Evolutionary conservation across 2,797 vertebrate genomes (phyloP).

Genomic region (Jordanella pulchra): DNA sequence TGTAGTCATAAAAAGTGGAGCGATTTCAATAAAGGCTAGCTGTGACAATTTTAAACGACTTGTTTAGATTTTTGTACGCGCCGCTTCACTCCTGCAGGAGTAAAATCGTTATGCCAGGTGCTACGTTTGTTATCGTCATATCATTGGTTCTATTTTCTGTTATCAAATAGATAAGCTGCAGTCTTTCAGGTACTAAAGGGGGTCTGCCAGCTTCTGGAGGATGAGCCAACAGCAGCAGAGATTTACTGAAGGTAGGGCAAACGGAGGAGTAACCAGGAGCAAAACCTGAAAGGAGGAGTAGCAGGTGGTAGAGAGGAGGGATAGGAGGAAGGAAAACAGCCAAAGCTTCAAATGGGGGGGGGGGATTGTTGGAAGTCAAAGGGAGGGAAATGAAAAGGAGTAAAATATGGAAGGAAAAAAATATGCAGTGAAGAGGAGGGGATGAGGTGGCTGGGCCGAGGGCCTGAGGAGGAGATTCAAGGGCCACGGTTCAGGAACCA

Average conservation of each 20-base stretch:
- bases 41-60: constrained; percentile 71
- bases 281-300: constrained; percentile 48
- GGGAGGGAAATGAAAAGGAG: constrained; percentile 23
- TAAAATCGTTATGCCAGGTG: constrained; percentile 21
- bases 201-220: constrained; percentile 90
- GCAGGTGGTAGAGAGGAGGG: constrained; percentile 64
- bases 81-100: constrained; percentile 21
- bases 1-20: constrained; percentile 71
- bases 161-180: constrained; percentile 88
- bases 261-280: constrained; percentile 52
- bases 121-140: constrained; percentile 22
- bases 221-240: constrained; percentile 82
- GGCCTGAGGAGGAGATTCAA: constrained; percentile 80
- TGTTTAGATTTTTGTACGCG: constrained; percentile 11
- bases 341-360: constrained; percentile 54
- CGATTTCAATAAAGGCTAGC: constrained; percentile 80
- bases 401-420: constrained; percentile 1
- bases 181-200: constrained; percentile 88
- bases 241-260: constrained; percentile 62
- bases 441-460: constrained; percentile 73
- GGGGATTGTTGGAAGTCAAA: constrained; percentile 41
- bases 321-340: constrained; percentile 34
- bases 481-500: constrained; percentile 95
- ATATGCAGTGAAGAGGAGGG: constrained; percentile 15
- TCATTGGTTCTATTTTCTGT: constrained; percentile 40